Percentiles rank a stretch among this genome's conserved stretches.
phyloP scores from a whole-genome alignment of 2,797 vertebrate genomes.

The Ibycter americanus region DNA sequence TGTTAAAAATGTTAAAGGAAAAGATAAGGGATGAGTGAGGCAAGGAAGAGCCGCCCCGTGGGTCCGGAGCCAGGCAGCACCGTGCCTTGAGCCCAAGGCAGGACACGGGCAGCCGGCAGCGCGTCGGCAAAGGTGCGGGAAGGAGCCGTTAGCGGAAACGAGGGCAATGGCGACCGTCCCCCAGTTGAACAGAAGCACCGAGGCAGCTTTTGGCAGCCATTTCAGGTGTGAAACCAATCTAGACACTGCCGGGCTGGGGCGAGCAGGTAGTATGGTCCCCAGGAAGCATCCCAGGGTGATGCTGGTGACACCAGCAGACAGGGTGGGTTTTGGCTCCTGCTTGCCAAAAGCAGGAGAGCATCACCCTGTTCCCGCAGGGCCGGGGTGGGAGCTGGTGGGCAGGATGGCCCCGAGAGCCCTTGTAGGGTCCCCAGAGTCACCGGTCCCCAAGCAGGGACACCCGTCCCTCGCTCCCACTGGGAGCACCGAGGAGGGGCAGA shows the following conservation, averaged over 20 bases:
- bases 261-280: not conserved
- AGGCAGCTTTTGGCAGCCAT: not conserved
- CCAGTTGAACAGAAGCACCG: rapidly evolving
- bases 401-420: not conserved
- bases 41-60: rapidly evolving
- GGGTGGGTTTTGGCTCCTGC: not conserved
- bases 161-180: not conserved
- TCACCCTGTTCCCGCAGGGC: rapidly evolving
- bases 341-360: not conserved
- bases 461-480: not conserved
- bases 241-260: rapidly evolving
- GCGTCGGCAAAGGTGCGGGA: not conserved
- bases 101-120: not conserved
- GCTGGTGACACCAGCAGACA: not conserved
- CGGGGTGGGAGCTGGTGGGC: rapidly evolving
- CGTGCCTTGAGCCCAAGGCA: not conserved
- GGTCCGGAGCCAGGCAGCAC: not conserved
- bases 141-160: not conserved
- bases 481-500: not conserved
- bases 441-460: not conserved
- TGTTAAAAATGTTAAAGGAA: not conserved
- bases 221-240: not conserved
- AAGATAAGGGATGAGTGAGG: not conserved
- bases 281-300: not conserved
- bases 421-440: not conserved